These are phyloP conservation scores for Brachirus orientalis DNA, from an alignment of 2,113 vertebrate species.

Conservation along the genomic window DNA sequence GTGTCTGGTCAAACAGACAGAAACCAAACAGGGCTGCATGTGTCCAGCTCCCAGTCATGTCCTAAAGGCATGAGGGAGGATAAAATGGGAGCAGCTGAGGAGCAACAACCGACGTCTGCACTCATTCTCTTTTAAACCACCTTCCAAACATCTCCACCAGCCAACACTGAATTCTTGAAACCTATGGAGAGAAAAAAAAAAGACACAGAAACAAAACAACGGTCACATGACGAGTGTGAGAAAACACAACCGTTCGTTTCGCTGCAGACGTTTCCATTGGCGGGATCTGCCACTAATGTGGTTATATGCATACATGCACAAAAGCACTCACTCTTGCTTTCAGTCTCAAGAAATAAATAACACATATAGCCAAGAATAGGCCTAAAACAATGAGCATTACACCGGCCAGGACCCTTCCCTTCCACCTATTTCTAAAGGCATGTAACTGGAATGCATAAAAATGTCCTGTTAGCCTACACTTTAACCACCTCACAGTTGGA, in stretches of 20 bases:
- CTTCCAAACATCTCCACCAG: constrained; percentile 72
- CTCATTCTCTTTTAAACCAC: constrained; percentile 77
- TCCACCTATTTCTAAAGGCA: constrained; percentile 67
- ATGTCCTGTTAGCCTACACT: background rate
- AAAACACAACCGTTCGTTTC: background rate
- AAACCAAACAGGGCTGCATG: constrained; percentile 35
- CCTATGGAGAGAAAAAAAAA: constrained; percentile 66
- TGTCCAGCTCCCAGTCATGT: constrained; percentile 48
- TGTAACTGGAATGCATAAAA: constrained; percentile 45
- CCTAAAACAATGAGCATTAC: constrained; percentile 66
- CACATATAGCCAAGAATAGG: constrained; percentile 66
- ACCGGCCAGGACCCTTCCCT: constrained; percentile 69
- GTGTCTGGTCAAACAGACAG: constrained; percentile 46
- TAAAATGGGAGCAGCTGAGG: constrained; percentile 61
- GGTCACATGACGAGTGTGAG: constrained; percentile 34
- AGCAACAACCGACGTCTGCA: constrained; percentile 62
- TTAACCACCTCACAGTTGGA: background rate
- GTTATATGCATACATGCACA: constrained; percentile 9
- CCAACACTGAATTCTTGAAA: constrained; percentile 64
- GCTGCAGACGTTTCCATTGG: constrained; percentile 9
- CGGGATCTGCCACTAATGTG: constrained; percentile 1
- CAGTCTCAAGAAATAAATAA: constrained; percentile 45
- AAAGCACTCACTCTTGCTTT: constrained; percentile 19
- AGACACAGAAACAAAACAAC: constrained; percentile 39
- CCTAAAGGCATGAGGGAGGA: constrained; percentile 38